Conservation (phyloP, 2,797 vertebrate species). For the Anabacerthia variegaticeps region DNA sequence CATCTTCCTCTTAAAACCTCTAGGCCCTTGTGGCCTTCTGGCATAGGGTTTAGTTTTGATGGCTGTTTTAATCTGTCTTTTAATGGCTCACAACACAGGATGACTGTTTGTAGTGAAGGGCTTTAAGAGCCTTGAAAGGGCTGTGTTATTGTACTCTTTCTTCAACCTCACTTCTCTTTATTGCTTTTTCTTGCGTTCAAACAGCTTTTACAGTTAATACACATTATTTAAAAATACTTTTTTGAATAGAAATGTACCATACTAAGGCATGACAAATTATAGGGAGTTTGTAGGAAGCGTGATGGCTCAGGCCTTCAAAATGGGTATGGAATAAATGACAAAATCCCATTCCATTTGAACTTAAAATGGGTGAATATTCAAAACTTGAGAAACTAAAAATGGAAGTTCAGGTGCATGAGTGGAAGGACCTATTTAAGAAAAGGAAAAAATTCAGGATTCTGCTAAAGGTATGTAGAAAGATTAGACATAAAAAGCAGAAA, state of each 20-base stretch:
- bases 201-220: not conserved
- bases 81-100: not conserved
- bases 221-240: not conserved
- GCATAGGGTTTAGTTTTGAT: not conserved
- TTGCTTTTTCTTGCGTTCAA: not conserved
- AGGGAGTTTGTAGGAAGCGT: not conserved
- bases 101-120: not conserved
- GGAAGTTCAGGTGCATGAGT: not conserved
- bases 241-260: not conserved
- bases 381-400: not conserved
- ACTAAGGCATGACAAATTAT: not conserved
- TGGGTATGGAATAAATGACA: not conserved
- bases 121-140: not conserved
- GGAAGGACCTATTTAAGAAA: not conserved
- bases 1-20: not conserved
- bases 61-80: not conserved
- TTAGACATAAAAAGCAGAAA: not conserved
- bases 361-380: not conserved
- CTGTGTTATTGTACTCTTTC: not conserved
- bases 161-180: accelerated
- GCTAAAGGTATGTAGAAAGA: not conserved
- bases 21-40: not conserved
- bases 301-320: not conserved
- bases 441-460: not conserved
- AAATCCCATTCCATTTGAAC: not conserved